Conservation (phyloP, 2,797 vertebrate species). For the Molossus alvarezi region DNA sequence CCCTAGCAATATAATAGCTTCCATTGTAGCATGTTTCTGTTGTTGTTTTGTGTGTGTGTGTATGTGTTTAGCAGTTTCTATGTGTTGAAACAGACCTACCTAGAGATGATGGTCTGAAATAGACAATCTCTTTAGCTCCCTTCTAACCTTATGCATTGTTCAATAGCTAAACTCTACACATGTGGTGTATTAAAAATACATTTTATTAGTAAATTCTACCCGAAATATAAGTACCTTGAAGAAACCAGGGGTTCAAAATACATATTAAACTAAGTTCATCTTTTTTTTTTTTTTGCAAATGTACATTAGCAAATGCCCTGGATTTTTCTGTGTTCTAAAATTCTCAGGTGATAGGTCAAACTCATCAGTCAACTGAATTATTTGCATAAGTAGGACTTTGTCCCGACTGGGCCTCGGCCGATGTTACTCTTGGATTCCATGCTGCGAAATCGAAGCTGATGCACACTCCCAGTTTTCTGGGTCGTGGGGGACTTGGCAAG, state of each 20-base stretch:
- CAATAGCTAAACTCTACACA: not conserved
- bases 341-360: not conserved
- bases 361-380: conserved; percentile 38
- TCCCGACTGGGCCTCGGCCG: not conserved
- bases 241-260: conserved; percentile 1
- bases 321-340: not conserved
- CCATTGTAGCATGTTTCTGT: no score
- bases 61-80: not conserved
- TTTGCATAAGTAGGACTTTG: not conserved
- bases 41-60: not conserved
- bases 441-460: not conserved
- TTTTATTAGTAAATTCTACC: not conserved
- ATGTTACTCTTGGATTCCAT: not conserved
- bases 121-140: not conserved
- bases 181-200: not conserved
- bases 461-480: not conserved
- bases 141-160: not conserved
- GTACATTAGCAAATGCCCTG: not conserved
- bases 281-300: not conserved
- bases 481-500: not conserved
- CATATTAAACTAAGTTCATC: not conserved
- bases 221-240: not conserved
- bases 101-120: not conserved
- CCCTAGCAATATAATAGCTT: not conserved
- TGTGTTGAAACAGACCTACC: not conserved